Evolutionary conservation across 2,113 vertebrate species (phyloP).

Genomic region (Theristicus caerulescens): DNA sequence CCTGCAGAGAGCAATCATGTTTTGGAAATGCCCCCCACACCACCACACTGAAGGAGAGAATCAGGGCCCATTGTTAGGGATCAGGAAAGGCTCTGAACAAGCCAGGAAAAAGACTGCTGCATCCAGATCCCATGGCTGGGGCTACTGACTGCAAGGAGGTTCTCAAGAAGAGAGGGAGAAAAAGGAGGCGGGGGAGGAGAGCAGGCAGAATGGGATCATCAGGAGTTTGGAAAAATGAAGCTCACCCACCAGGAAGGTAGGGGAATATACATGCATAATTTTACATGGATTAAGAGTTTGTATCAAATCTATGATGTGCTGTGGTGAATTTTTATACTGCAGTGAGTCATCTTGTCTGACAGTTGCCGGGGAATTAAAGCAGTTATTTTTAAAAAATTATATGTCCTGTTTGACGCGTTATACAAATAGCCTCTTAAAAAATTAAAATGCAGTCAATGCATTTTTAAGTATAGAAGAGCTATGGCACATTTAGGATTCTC

Average conservation of each 20-base stretch:
- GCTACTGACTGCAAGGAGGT: not conserved
- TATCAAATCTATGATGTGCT: constrained; percentile 46
- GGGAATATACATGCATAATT: constrained; percentile 53
- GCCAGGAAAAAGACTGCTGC: not conserved
- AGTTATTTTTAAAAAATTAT: constrained; percentile 63
- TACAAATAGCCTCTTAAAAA: constrained; percentile 66
- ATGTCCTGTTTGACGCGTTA: constrained; percentile 55
- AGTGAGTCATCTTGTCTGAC: constrained; percentile 61
- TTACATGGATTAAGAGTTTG: constrained; percentile 51
- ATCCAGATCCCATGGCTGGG: fast-evolving
- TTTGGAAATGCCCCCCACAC: not conserved
- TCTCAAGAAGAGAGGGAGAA: not conserved
- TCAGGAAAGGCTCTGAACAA: not conserved
- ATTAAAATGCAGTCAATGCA: constrained; percentile 41
- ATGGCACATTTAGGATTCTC: constrained; percentile 43
- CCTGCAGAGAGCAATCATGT: not conserved
- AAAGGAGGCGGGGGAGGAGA: not conserved
- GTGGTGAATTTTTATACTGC: constrained; percentile 34
- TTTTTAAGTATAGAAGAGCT: constrained; percentile 53
- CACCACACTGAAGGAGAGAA: not conserved
- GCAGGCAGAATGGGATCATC: constrained; percentile 21
- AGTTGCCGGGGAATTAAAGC: constrained; percentile 64
- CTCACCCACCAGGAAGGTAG: constrained; percentile 18
- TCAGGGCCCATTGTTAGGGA: not conserved
- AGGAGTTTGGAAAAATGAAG: constrained; percentile 23